phyloP scores from a whole-genome alignment of 1,140 invertebrate species.

The Ips typographus region DNA sequence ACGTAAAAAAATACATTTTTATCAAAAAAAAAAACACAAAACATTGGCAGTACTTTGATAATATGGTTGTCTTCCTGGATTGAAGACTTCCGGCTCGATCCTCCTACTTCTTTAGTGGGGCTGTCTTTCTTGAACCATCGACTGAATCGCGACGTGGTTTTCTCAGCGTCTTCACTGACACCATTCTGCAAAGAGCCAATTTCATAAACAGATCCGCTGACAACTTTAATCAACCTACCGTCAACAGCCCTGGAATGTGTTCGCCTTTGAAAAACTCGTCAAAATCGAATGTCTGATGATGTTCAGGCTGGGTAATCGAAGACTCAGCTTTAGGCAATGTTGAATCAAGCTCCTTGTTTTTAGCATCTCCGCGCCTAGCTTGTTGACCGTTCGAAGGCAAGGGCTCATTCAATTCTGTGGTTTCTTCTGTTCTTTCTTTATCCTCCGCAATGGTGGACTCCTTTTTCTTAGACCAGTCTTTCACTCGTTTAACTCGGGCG shows the following conservation, averaged over 20 bases:
- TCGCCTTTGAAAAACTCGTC: constrained; percentile 73
- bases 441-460: constrained; percentile 30
- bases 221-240: constrained; percentile 52
- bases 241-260: constrained; percentile 59
- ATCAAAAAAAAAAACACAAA: no score
- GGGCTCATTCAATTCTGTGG: not conserved
- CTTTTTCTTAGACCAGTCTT: constrained; percentile 44
- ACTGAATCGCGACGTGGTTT: constrained; percentile 60
- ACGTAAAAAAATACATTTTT: no score
- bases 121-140: constrained; percentile 61
- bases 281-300: constrained; percentile 54
- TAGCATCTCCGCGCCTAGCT: constrained; percentile 45
- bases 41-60: constrained; percentile 50
- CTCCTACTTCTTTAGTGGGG: constrained; percentile 51
- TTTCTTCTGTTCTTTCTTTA: constrained; percentile 41
- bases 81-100: constrained; percentile 60
- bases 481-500: constrained; percentile 44
- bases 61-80: constrained; percentile 65
- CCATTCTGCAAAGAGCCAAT: constrained; percentile 54
- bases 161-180: constrained; percentile 53
- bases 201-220: constrained; percentile 17
- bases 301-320: not conserved
- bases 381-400: constrained; percentile 8
- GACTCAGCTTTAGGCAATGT: not conserved
- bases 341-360: not conserved